Percentiles rank a stretch among this genome's conserved stretches.
Evolutionary conservation across 2,113 vertebrate genomes (phyloP).

Genomic region (Taurulus bubalis): DNA sequence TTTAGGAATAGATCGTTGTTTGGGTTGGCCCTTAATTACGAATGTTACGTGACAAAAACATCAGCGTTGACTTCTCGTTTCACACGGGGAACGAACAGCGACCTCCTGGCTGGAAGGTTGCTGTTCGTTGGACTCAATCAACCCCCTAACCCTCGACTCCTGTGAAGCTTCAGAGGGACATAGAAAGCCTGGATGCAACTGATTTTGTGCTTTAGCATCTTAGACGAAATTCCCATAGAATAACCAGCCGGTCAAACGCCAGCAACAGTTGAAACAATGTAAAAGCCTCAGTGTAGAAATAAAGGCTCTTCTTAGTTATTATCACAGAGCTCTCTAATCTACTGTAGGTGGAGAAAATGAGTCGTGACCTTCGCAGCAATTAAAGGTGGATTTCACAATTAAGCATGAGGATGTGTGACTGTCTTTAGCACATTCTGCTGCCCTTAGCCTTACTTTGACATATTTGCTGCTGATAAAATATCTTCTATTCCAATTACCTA

Average conservation of each 20-base stretch:
- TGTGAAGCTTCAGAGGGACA: slow-evolving; percentile 2
- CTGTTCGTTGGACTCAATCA: too few species aligned
- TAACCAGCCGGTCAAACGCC: neutral
- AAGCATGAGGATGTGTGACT: neutral
- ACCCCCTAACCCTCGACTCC: neutral
- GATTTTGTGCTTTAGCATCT: neutral
- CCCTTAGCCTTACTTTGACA: neutral
- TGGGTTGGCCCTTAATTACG: too few species aligned
- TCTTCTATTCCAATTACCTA: neutral
- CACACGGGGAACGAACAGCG: too few species aligned
- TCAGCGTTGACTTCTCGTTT: too few species aligned
- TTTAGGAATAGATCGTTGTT: too few species aligned
- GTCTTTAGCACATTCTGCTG: neutral
- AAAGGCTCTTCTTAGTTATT: slow-evolving; percentile 2
- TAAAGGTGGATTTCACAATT: slow-evolving; percentile 11
- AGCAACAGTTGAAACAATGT: neutral
- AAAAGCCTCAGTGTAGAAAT: neutral
- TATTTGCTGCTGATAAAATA: neutral
- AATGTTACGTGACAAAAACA: too few species aligned
- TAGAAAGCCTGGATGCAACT: neutral
- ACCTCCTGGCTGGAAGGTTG: too few species aligned
- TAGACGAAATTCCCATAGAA: slow-evolving; percentile 1
- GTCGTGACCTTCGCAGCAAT: neutral
- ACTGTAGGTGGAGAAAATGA: neutral
- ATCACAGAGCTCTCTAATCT: slow-evolving; percentile 9